phyloP scores from a whole-genome alignment of 2,113 vertebrate genomes.

The Prietella phreatophila region DNA sequence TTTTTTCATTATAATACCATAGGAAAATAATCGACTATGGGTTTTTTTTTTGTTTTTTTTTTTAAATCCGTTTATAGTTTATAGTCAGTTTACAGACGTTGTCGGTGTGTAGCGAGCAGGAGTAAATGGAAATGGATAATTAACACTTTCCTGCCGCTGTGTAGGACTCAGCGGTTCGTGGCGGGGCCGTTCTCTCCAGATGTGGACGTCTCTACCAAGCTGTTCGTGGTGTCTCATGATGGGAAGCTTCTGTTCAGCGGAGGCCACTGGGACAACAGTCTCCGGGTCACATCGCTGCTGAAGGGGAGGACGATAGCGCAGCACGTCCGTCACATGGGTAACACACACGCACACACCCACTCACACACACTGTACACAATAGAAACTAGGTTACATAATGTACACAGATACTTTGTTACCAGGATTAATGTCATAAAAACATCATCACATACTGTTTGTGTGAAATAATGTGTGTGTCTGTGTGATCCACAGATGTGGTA shows the following conservation, averaged over 20 bases:
- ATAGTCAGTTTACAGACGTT: not conserved
- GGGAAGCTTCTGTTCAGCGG: constrained; percentile 96
- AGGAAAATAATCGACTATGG: no score
- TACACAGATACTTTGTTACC: not conserved
- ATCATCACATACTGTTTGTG: not conserved
- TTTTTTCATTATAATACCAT: not conserved
- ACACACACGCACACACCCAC: constrained; percentile 1
- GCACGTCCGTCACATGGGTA: constrained; percentile 94
- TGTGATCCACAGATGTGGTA: constrained; percentile 80
- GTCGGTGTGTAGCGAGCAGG: not conserved
- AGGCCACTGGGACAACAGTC: constrained; percentile 96
- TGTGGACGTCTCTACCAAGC: constrained; percentile 79
- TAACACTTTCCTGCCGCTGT: not conserved
- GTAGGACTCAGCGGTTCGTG: constrained; percentile 85
- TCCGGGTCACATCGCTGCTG: constrained; percentile 88
- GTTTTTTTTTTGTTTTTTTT: no score
- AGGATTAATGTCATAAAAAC: not conserved
- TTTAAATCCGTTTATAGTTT: no score
- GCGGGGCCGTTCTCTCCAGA: constrained; percentile 89
- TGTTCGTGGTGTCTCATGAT: constrained; percentile 93
- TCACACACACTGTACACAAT: not conserved
- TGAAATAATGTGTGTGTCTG: not conserved
- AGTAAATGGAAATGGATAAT: not conserved
- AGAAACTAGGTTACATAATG: not conserved
- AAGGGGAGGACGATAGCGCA: constrained; percentile 88